Base-by-base conservation (phyloP, 2,888 invertebrate genomes). In the Cactoblastis cactorum region DNA sequence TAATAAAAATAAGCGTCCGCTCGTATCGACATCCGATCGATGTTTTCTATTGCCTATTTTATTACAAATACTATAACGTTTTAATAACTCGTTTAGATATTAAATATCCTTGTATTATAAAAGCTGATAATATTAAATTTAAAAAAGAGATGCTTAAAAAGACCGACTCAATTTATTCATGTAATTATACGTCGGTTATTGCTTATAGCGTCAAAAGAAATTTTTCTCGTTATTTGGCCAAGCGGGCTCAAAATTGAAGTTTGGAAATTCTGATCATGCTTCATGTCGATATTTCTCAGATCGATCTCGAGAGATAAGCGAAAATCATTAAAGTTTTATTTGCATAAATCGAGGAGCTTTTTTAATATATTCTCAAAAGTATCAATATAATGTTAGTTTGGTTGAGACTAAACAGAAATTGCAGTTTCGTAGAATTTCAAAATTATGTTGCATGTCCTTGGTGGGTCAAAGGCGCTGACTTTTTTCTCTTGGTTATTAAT, bases 401-500 rank as follows among this genome's bases (percentile, higher is more conserved):
- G 6, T 38, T 37, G 15, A 28, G 24, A 38, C 9, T 22, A 15
- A 35, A 12, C 12, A 18, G 14, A 14, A 33, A 28, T 32, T 49
- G 12, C 12, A 28, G 32, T 67, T 81, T 80, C 76, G 65, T 54
- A 69, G 80, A 80, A 84, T 63, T 64, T 61, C 56, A 59, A 74
- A 71, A 73, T 71, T 66, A 67, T 62, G 67, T 65, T 67, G 69
- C 60, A 61, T 68, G 74, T 74, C 76, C 76, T 81, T 74, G 71
- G 50, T 47, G 63, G 78, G 68, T 79, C 74, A 71, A 69, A 74
- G 66, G 67, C 67, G 68, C 17, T 65, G 58, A 54, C 61, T 74
- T 72, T 74, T 78, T 69, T 61, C 63, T 58, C 60, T 56, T 53
- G 66, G 68, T 66, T 76, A 77, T 80, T 84, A 83, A 84, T 83